Evolutionary conservation across 2,888 invertebrate species (phyloP).

Genomic region (Beris chalybata): DNA sequence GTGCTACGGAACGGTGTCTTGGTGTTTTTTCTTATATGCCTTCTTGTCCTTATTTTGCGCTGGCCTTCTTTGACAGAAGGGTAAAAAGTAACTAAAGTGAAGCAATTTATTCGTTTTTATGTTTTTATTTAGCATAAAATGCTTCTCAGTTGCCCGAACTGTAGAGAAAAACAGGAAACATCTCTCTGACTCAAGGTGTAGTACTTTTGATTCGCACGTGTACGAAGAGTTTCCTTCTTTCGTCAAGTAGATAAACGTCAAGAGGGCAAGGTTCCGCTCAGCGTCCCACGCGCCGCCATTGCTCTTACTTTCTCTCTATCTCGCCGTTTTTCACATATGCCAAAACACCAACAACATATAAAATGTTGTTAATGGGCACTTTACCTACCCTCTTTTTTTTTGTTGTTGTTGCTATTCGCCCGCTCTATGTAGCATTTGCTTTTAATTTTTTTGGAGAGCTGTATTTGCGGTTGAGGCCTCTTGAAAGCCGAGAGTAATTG

Average conservation of each 20-base stretch:
- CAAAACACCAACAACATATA: conserved; percentile 5
- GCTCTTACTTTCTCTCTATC: no score
- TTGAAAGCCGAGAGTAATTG: conserved; percentile 31
- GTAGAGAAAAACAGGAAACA: no score
- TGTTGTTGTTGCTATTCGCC: conserved; percentile 3
- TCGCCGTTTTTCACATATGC: no score
- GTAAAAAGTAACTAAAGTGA: conserved; percentile 5
- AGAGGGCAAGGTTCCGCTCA: no score
- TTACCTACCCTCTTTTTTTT: not conserved
- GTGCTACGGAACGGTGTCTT: not conserved
- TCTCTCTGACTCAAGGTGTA: no score
- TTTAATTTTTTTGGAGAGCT: conserved; percentile 30
- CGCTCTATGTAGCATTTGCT: conserved; percentile 28
- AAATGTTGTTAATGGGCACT: conserved; percentile 21
- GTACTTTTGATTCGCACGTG: no score
- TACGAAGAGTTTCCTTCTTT: no score
- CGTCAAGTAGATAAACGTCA: no score
- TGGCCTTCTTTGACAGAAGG: not conserved
- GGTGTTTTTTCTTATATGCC: not conserved
- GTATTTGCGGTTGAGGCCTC: conserved; percentile 30
- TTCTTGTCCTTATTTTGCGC: not conserved
- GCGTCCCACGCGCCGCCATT: no score
- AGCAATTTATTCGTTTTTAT: conserved; percentile 6
- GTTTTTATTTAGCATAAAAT: conserved; percentile 5
- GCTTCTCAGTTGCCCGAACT: not conserved